Percentiles rank a stretch among this genome's conserved stretches.
These are phyloP conservation scores for Drosophila flavopinicola DNA, from an alignment of 2,888 invertebrate species.

Conservation along the genomic window DNA sequence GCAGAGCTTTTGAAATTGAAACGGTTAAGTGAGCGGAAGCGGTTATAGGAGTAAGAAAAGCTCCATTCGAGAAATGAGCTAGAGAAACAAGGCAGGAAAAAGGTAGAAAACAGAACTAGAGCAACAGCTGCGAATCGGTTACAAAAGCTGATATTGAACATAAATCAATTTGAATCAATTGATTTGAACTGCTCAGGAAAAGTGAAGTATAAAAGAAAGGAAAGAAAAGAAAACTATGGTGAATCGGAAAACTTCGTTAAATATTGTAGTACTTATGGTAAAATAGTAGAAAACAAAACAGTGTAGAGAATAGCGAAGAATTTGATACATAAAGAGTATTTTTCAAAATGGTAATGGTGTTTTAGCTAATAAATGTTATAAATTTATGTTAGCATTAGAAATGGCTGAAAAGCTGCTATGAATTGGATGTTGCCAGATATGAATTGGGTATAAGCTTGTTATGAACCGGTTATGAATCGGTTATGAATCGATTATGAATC, in stretches of 20 bases:
- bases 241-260: no score
- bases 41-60: background rate
- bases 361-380: no score
- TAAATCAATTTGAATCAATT: no score
- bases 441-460: background rate
- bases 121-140: background rate
- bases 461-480: background rate
- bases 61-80: background rate
- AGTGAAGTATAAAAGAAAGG: no score
- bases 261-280: no score
- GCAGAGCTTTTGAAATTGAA: background rate
- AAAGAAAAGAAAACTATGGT: no score
- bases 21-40: constrained; percentile 18
- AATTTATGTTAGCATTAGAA: no score
- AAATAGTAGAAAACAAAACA: no score
- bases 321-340: no score
- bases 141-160: no score
- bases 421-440: background rate
- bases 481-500: background rate
- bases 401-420: background rate
- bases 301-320: background rate
- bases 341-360: background rate
- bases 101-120: background rate
- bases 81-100: background rate
- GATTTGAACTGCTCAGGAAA: no score